Evolutionary conservation across 2,888 invertebrate species (phyloP).

Genomic region (Zygaena filipendulae): DNA sequence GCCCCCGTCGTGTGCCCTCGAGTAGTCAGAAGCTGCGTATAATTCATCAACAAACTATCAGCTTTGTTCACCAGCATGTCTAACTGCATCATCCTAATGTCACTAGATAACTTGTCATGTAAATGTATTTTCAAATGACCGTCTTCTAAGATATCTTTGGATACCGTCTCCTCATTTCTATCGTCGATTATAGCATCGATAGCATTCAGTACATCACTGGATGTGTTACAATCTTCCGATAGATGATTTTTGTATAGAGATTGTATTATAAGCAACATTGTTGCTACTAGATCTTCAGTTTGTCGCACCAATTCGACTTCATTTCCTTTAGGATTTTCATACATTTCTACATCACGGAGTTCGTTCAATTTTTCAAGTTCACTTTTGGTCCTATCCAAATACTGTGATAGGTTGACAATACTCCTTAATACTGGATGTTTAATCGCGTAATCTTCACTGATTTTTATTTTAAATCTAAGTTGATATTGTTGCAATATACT

Average conservation of each 20-base stretch:
- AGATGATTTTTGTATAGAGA: slow-evolving; percentile 55
- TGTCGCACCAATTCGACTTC: slow-evolving; percentile 21
- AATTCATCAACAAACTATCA: slow-evolving; percentile 38
- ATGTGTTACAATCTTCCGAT: slow-evolving; percentile 24
- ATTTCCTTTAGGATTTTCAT: slow-evolving; percentile 21
- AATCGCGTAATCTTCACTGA: slow-evolving; percentile 21
- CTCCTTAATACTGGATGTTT: slow-evolving; percentile 43
- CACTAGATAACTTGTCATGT: slow-evolving; percentile 69
- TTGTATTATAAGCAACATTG: slow-evolving; percentile 37
- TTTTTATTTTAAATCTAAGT: slow-evolving; percentile 29
- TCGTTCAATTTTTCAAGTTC: slow-evolving; percentile 30
- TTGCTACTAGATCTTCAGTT: slow-evolving; percentile 47
- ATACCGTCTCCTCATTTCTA: slow-evolving; percentile 37
- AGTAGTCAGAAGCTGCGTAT: slow-evolving; percentile 46
- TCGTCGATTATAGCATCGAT: slow-evolving; percentile 46
- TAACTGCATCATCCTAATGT: slow-evolving; percentile 71
- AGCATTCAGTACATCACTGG: slow-evolving; percentile 39
- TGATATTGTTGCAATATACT: slow-evolving; percentile 35
- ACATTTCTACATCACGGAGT: slow-evolving; percentile 26
- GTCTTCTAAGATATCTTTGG: slow-evolving; percentile 65
- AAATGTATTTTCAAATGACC: slow-evolving; percentile 76
- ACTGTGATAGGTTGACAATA: slow-evolving; percentile 28
- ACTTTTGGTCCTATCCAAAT: slow-evolving; percentile 29
- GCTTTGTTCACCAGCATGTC: slow-evolving; percentile 47
- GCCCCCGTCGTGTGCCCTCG: slow-evolving; percentile 25